Percentiles rank a stretch among this genome's conserved stretches.
Evolutionary conservation across 2,113 vertebrate genomes (phyloP).

Genomic region (Anhinga rufa): DNA sequence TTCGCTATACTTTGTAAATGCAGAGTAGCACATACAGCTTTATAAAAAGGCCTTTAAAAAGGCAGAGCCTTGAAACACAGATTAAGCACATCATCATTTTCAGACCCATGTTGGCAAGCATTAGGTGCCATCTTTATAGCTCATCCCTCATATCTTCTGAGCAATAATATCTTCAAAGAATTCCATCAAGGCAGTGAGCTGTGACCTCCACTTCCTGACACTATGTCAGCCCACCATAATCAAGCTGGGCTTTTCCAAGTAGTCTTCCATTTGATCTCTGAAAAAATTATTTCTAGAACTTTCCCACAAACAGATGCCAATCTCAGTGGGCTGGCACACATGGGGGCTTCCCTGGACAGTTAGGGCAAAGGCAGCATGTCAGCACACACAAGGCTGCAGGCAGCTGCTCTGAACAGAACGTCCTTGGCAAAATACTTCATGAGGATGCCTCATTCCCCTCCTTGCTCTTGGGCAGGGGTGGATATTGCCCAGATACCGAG

Average conservation of each 20-base stretch:
- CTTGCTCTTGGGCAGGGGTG: neutral
- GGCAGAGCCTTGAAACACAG: neutral
- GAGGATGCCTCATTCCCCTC: neutral
- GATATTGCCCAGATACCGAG: neutral
- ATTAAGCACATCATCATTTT: neutral
- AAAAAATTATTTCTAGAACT: neutral
- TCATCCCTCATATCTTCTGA: neutral
- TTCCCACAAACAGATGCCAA: neutral
- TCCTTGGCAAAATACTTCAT: neutral
- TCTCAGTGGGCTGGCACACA: neutral
- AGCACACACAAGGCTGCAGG: fast-evolving
- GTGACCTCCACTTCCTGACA: neutral
- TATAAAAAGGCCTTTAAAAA: neutral
- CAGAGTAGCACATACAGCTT: neutral
- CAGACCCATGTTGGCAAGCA: neutral
- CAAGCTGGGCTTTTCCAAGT: neutral
- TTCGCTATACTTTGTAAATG: neutral
- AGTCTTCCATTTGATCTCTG: neutral
- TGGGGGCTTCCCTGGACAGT: neutral
- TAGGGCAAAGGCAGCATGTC: neutral
- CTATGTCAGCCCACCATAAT: fast-evolving
- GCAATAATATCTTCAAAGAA: conserved; percentile 21
- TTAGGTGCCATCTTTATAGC: neutral
- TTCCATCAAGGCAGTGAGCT: neutral
- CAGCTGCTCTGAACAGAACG: neutral